Evolutionary conservation across 2,888 invertebrate genomes (phyloP).

Genomic region (Muschampia plurimacula): DNA sequence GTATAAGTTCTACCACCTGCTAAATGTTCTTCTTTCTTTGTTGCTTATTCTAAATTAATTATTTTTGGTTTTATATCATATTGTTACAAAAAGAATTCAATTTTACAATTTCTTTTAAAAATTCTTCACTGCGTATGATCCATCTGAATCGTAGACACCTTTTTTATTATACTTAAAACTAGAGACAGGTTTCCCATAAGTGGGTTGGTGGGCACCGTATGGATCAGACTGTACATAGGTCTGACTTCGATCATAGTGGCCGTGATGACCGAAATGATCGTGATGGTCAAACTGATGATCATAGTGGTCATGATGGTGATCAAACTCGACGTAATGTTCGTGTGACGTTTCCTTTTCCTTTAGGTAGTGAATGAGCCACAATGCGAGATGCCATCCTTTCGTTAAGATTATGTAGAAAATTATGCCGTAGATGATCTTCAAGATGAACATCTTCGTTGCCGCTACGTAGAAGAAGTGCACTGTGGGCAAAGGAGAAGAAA

Average conservation of each 20-base stretch:
- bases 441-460: conserved; percentile 70
- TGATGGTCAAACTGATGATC: conserved; percentile 44
- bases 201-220: conserved; percentile 44
- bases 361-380: conserved; percentile 75
- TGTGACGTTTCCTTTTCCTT: conserved; percentile 64
- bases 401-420: conserved; percentile 65
- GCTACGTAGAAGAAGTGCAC: conserved; percentile 77
- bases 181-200: conserved; percentile 45
- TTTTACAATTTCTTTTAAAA: neutral
- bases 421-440: conserved; percentile 73
- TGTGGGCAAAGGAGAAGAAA: conserved; percentile 58
- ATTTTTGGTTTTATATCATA: neutral
- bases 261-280: conserved; percentile 40
- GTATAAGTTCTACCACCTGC: no score
- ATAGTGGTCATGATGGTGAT: conserved; percentile 54
- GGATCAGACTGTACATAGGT: conserved; percentile 44
- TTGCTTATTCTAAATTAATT: neutral
- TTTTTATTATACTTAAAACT: conserved; percentile 51
- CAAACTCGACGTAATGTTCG: conserved; percentile 60
- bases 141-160: conserved; percentile 70
- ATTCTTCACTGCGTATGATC: conserved; percentile 67
- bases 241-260: conserved; percentile 48
- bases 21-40: no score
- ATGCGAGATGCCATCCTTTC: conserved; percentile 72
- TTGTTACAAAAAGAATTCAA: neutral